Conservation (phyloP, 2,797 vertebrate species). For the Ammospiza maritima region DNA sequence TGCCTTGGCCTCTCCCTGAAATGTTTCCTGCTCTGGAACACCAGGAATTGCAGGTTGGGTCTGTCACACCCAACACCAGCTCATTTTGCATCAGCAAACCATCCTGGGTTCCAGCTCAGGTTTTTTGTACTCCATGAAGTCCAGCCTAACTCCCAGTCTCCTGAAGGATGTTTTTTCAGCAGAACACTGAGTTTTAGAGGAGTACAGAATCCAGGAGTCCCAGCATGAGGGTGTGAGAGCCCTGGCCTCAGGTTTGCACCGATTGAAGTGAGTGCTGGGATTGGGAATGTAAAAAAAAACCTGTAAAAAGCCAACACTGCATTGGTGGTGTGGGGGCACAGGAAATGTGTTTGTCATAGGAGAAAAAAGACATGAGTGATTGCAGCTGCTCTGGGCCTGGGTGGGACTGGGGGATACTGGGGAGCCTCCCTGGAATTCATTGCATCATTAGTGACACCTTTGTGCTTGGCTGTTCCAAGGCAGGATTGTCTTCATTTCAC, state of each 20-base stretch:
- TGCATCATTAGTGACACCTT: rapidly evolving
- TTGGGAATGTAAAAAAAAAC: neutral
- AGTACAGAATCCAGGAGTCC: neutral
- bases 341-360: rapidly evolving
- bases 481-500: neutral
- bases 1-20: neutral
- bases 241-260: neutral
- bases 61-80: neutral
- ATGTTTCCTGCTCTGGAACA: neutral
- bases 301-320: rapidly evolving
- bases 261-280: rapidly evolving
- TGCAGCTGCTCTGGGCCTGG: neutral
- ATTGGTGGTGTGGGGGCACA: neutral
- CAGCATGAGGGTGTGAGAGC: neutral
- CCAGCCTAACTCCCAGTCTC: rapidly evolving
- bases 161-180: neutral
- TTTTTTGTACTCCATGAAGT: rapidly evolving
- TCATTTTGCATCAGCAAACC: neutral
- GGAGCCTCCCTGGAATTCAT: rapidly evolving
- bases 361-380: too few species aligned
- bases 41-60: neutral
- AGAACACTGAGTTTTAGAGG: neutral
- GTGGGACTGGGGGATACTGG: rapidly evolving
- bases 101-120: rapidly evolving
- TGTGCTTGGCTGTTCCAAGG: rapidly evolving